Base-by-base conservation (phyloP, 2,888 invertebrate species). In the Lysandra bellargus region DNA sequence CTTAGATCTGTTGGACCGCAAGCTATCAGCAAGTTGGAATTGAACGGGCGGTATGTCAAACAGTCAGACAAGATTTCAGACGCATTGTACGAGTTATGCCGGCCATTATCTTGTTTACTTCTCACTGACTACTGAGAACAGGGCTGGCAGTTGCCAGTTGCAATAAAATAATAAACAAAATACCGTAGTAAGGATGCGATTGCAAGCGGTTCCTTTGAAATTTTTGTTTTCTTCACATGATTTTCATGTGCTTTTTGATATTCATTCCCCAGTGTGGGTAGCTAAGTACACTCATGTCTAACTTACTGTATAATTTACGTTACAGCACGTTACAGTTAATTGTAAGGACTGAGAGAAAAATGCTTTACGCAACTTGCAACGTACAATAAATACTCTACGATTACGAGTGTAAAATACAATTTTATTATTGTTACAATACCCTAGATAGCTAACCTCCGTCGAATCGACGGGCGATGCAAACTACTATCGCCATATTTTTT, bases 41-140 rank as follows among this genome's bases (percentile, higher is more conserved):
- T 88, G 89, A 89, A 87, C 91, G 85, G 83, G 89, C 84, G 93
- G 92, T 90, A 94, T 93, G 91, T 91, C 91, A 89, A 86, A 88
- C 91, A 90, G 90, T 92, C 90, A 89, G 91, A 90, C 90, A 92
- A 92, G 92, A 92, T 92, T 92, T 92, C 92, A 92, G 92, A 92
- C 92, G 90, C 91, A 92, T 91, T 92, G 91, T 91, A 88, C 88
- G 87, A 91, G 91, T 90, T 91, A 93, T 92, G 90, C 88, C 85
- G 83, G 87, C 88, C 88, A 91, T 91, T 86, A 85, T 85, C 82
- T 85, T 84, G 87, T 86, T 89, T 86, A 86, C 86, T 88, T 87
- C 86, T 82, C 82, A 84, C 86, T 83, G 86, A 85, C 88, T 89
- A 87, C 87, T 84, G 83, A 84, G 80, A 82, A 60, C 81, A 88